These are phyloP conservation scores for Nannoperca australis DNA, from an alignment of 2,797 vertebrate genomes.

Conservation along the genomic window DNA sequence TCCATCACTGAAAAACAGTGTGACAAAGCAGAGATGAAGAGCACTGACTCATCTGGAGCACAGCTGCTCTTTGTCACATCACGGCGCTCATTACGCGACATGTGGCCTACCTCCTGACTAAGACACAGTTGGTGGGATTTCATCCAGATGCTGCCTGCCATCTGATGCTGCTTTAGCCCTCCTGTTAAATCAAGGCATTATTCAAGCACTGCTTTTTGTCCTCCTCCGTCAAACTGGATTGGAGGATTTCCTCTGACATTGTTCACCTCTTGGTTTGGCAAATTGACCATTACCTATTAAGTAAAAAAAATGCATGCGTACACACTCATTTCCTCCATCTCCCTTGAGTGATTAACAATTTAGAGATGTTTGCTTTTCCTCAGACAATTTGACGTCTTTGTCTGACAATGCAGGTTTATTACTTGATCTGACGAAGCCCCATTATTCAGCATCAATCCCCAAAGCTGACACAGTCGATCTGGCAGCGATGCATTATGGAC, in stretches of 20 bases:
- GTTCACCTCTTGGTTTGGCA: conserved; percentile 42
- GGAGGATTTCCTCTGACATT: conserved; percentile 32
- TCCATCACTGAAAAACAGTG: conserved; percentile 48
- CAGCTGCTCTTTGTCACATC: conserved; percentile 59
- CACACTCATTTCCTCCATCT: conserved; percentile 22
- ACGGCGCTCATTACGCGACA: conserved; percentile 25
- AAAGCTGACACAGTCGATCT: conserved; percentile 58
- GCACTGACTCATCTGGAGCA: conserved; percentile 50
- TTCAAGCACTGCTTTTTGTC: conserved; percentile 15
- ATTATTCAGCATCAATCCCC: conserved; percentile 58
- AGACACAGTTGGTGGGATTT: conserved; percentile 53
- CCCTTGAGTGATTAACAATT: conserved; percentile 35
- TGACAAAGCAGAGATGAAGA: conserved; percentile 45
- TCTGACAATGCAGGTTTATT: conserved; percentile 46
- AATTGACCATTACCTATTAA: conserved; percentile 33
- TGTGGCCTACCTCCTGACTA: conserved; percentile 43
- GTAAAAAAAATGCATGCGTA: conserved; percentile 4
- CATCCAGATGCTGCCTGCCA: conserved; percentile 60
- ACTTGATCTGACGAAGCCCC: conserved; percentile 46
- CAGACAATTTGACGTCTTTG: conserved; percentile 43
- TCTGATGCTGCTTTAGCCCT: conserved; percentile 24
- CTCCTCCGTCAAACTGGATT: conserved; percentile 27
- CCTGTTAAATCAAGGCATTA: conserved; percentile 19
- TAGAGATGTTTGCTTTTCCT: conserved; percentile 22
- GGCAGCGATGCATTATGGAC: conserved; percentile 52